Evolutionary conservation across 2,888 invertebrate species (phyloP).

Genomic region (Synanthedon vespiformis): DNA sequence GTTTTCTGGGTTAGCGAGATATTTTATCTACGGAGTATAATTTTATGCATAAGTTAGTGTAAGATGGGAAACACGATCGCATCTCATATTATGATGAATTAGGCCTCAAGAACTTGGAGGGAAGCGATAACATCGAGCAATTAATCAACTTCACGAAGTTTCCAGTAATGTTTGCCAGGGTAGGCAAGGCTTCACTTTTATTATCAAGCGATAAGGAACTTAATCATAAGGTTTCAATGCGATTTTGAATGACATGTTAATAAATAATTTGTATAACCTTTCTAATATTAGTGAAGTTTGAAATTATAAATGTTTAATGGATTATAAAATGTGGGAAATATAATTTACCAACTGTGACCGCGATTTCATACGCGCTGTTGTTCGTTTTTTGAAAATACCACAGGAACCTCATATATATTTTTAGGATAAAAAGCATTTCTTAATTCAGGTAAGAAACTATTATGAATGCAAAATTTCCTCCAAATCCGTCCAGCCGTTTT

Average conservation of each 20-base stretch:
- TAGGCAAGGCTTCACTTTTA: neutral
- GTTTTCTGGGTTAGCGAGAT: neutral
- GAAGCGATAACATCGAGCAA: slow-evolving; percentile 14
- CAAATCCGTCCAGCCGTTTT: too few species aligned
- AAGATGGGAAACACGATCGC: slow-evolving; percentile 5
- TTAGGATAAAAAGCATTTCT: too few species aligned
- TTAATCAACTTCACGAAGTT: slow-evolving; percentile 11
- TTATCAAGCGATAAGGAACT: neutral
- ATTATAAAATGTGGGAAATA: too few species aligned
- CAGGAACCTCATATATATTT: too few species aligned
- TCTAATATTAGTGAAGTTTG: too few species aligned
- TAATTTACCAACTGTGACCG: too few species aligned
- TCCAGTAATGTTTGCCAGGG: neutral
- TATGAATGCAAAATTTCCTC: too few species aligned
- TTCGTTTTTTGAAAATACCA: too few species aligned
- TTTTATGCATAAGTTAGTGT: neutral
- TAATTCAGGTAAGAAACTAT: too few species aligned
- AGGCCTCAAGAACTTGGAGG: slow-evolving; percentile 11
- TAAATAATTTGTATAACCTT: too few species aligned
- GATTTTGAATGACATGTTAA: neutral
- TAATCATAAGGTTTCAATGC: neutral
- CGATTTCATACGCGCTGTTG: too few species aligned
- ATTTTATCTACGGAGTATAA: neutral
- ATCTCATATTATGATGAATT: slow-evolving; percentile 16
- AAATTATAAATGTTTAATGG: too few species aligned